Percentiles rank a stretch among this genome's conserved stretches.
Evolutionary conservation across 2,888 invertebrate genomes (phyloP).

Genomic region (Pinctada fucata): DNA sequence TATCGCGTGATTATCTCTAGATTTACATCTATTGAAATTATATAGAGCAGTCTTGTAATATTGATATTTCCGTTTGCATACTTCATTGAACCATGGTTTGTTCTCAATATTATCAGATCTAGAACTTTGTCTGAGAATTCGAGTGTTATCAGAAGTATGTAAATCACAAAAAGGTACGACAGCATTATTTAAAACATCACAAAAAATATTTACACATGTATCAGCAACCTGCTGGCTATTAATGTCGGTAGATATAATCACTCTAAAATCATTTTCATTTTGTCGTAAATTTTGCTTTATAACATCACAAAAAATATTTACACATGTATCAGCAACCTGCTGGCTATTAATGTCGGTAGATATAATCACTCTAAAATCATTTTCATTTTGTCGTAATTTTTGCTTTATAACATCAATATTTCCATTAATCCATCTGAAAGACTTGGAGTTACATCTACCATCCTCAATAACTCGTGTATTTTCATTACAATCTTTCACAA

Average conservation of each 20-base stretch:
- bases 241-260: background rate
- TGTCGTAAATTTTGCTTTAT: background rate
- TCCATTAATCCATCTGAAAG: background rate
- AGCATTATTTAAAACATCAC: background rate
- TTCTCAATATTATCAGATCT: background rate
- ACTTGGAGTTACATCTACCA: background rate
- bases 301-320: too few species aligned
- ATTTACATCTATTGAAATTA: background rate
- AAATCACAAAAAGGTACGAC: constrained; percentile 5
- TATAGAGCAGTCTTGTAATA: background rate
- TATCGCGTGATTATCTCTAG: background rate
- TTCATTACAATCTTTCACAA: background rate
- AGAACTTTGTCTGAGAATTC: background rate
- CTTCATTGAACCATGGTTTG: constrained; percentile 8
- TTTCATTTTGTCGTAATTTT: background rate
- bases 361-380: background rate
- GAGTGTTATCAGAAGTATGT: background rate
- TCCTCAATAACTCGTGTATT: background rate
- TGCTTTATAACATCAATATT: background rate
- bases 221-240: background rate
- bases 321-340: background rate
- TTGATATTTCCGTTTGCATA: background rate
- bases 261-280: background rate
- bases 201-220: background rate
- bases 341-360: background rate